phyloP scores from a whole-genome alignment of 2,888 invertebrate genomes.

The Drosophila prostipennis region DNA sequence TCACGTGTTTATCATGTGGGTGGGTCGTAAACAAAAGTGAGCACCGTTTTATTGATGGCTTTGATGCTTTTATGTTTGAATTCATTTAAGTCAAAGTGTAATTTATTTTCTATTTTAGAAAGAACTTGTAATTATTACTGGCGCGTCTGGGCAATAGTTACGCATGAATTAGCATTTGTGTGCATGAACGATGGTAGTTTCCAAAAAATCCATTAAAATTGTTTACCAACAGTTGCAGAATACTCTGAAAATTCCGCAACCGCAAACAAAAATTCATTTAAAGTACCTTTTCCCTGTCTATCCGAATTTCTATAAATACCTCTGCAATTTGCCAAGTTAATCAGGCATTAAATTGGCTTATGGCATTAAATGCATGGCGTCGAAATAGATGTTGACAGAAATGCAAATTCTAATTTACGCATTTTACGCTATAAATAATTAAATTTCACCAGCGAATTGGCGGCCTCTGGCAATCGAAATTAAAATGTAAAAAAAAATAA shows the following conservation, averaged over 20 bases:
- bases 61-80: constrained; percentile 21
- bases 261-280: constrained; percentile 52
- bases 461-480: constrained; percentile 1
- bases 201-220: constrained; percentile 25
- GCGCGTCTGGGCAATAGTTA: constrained; percentile 34
- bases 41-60: constrained; percentile 17
- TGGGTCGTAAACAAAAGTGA: constrained; percentile 17
- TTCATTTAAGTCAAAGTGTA: constrained; percentile 38
- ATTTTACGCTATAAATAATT: constrained; percentile 54
- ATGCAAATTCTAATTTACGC: constrained; percentile 57
- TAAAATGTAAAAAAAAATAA: not conserved
- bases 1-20: constrained; percentile 18
- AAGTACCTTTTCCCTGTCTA: constrained; percentile 2
- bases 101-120: constrained; percentile 30
- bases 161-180: constrained; percentile 36
- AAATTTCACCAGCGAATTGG: constrained; percentile 49
- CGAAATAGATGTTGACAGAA: constrained; percentile 64
- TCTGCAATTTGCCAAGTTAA: constrained; percentile 62
- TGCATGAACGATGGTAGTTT: constrained; percentile 15
- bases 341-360: constrained; percentile 69
- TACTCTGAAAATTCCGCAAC: constrained; percentile 16
- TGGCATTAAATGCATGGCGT: constrained; percentile 34
- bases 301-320: constrained; percentile 10
- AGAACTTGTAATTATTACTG: constrained; percentile 51
- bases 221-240: constrained; percentile 31